Percentiles rank a stretch among this genome's conserved stretches.
These are phyloP conservation scores for Aromia moschata DNA, from an alignment of 2,888 invertebrate genomes.

Conservation along the genomic window DNA sequence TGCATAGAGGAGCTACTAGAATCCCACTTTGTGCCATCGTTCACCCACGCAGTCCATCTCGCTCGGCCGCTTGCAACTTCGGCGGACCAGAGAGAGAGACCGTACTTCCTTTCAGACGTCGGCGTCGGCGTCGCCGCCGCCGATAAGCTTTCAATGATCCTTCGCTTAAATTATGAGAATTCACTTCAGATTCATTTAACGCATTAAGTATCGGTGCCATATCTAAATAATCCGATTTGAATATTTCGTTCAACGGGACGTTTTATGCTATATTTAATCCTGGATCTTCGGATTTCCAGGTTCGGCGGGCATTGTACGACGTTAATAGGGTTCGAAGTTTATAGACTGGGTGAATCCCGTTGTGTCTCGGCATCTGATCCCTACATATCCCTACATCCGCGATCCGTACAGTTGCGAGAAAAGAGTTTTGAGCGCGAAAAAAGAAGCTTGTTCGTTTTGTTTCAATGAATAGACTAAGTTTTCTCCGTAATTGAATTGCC, in stretches of 20 bases:
- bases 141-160: slow-evolving; percentile 36
- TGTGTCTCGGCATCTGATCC: too few relatives aligned
- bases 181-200: slow-evolving; percentile 36
- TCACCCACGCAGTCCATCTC: slow-evolving; percentile 11
- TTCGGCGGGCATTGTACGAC: background rate
- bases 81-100: slow-evolving; percentile 10
- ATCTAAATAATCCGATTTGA: slow-evolving; percentile 23
- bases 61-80: slow-evolving; percentile 7
- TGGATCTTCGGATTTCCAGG: background rate
- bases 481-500: too few relatives aligned
- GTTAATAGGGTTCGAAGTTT: slow-evolving; percentile 2
- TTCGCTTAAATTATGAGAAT: slow-evolving; percentile 36
- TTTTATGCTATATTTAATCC: slow-evolving; percentile 7
- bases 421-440: too few relatives aligned
- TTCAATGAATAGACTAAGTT: too few relatives aligned
- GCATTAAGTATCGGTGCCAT: slow-evolving; percentile 23
- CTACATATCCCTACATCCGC: too few relatives aligned
- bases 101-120: slow-evolving; percentile 11
- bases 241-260: slow-evolving; percentile 10
- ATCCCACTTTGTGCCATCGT: slow-evolving; percentile 32
- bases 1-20: slow-evolving; percentile 34
- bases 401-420: too few relatives aligned
- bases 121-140: slow-evolving; percentile 6
- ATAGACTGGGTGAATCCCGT: background rate
- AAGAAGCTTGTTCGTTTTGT: too few relatives aligned